phyloP scores from a whole-genome alignment of 2,888 invertebrate species.

The Macrosiphum euphorbiae region DNA sequence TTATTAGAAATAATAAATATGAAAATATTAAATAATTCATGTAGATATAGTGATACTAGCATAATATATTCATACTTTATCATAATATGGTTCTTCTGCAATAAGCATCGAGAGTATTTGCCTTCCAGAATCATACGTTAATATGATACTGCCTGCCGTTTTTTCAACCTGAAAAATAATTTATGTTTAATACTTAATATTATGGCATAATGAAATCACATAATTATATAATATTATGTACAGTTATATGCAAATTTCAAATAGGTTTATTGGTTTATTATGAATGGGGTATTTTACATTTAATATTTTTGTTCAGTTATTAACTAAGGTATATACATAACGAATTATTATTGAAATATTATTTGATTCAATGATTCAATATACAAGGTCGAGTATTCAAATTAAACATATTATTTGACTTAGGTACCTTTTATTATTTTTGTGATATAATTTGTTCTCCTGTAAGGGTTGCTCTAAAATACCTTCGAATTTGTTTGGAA shows the following conservation, averaged over 20 bases:
- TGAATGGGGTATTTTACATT: no score
- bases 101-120: background rate
- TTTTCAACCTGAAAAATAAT: background rate
- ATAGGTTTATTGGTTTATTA: background rate
- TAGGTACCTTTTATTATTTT: no score
- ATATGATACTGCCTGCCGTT: background rate
- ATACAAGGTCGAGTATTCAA: no score
- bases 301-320: background rate
- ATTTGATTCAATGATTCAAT: no score
- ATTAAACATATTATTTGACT: no score
- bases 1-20: background rate
- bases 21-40: background rate
- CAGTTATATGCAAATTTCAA: no score
- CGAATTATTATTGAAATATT: no score
- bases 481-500: no score
- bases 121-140: background rate
- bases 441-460: no score
- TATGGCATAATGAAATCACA: no score
- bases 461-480: no score
- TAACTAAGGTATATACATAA: background rate
- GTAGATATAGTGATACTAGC: background rate
- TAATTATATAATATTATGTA: no score
- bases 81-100: background rate
- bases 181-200: background rate
- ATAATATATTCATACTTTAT: background rate